A percentile compares a stretch with the other conserved stretches of the same genome.
Evolutionary conservation across 2,113 vertebrate genomes (phyloP).

Genomic region (Silurus asotus): DNA sequence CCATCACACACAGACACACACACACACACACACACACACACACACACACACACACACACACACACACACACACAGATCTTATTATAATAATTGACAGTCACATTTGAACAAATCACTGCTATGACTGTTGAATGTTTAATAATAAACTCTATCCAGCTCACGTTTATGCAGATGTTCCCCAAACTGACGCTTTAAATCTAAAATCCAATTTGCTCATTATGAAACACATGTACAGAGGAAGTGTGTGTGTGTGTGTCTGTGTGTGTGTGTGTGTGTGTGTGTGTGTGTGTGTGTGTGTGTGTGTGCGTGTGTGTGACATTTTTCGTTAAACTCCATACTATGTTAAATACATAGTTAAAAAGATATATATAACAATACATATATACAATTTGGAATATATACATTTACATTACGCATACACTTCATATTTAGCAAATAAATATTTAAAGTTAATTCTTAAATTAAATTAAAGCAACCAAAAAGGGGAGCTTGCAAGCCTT

Average conservation of each 20-base stretch:
- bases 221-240: not conserved
- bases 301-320: not conserved
- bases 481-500: too few species aligned
- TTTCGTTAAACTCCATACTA: not conserved
- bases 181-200: not conserved
- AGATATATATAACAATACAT: too few species aligned
- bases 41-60: conserved; percentile 12
- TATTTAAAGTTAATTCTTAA: too few species aligned
- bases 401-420: too few species aligned
- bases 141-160: not conserved
- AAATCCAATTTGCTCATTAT: not conserved
- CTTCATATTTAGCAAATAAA: too few species aligned
- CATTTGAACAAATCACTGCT: not conserved
- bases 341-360: too few species aligned
- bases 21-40: not conserved
- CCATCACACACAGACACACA: too few species aligned
- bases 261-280: not conserved
- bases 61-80: conserved; percentile 3
- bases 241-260: not conserved
- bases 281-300: not conserved
- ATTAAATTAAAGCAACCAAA: too few species aligned
- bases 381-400: too few species aligned
- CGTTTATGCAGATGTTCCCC: not conserved
- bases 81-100: conserved; percentile 20
- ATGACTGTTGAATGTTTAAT: not conserved